Evolutionary conservation across 2,888 invertebrate species (phyloP), one percentile per base, ranked within the genome.

Genomic region (Linnaemya vulpina): DNA sequence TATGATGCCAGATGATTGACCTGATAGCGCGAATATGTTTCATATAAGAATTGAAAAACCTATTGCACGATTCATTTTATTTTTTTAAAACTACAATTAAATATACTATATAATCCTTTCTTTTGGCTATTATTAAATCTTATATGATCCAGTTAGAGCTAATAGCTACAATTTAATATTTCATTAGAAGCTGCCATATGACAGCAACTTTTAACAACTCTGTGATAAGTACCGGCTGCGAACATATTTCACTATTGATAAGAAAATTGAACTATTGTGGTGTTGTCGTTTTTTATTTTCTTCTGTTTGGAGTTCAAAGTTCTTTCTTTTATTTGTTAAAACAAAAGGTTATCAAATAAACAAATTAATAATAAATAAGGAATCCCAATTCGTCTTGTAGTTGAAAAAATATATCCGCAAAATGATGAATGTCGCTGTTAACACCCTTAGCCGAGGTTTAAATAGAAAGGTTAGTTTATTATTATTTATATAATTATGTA

Each of bases 401-500:
- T 22, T 4, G 22, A 40, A 43, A 53, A 13, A 65, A 53, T 22
- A 17, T 20, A 43, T 2, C 25, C 46, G 22, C 38, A 74, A 73
- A 80, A 83, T 81, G 71, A 67, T 89, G n/a, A 86, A 89, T 17
- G 88, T 87, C 81, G 87, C 88, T 75, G 88, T 88, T 15, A 62
- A 83, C 25, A 75, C 83, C 22, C 77, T 87, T 70, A 89, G 89
- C 49, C 87, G 87, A 38, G 81, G 74, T n/a, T 25, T 89, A 84
- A 77, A 88, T 86, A 85, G 88, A 89, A 89, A 90, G 89, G 89
- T 89, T 88, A 88, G 88, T 62, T 70, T 60, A 55, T n/a, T n/a
- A n/a, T n/a, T n/a, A 67, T 55, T 71, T 62, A 22, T 40, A 20
- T 40, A 15, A 73, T 87, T 43, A 51, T 53, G 15, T 5, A 15